Base-by-base conservation (phyloP, 2,113 vertebrate genomes). In the Phycodurus eques region DNA sequence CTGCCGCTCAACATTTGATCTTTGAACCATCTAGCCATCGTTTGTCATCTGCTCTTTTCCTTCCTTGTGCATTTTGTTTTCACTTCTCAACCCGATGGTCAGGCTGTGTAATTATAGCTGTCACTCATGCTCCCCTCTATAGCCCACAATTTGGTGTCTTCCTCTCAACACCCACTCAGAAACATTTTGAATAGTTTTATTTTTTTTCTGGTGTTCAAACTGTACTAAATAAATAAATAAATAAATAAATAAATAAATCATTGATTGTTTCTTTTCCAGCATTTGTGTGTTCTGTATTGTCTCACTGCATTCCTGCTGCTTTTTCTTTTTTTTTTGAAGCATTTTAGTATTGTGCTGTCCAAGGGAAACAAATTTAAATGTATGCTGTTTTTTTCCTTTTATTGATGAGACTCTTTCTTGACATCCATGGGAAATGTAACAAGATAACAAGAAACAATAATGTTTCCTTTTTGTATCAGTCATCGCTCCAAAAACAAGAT, bases 21-120 rank as follows among this genome's bases (percentile, higher is more conserved):
- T 85, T 49, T 84, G 79, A 84, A 77, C 86, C 62, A 47, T 15
- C 42, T 57, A 80, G 77, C 70, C 79, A 85, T 74, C 33, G 76
- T 83, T 83, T 80, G 66, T 80, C 76, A 72, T 77, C 69, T 70
- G 78, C 71, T 78, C 76, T 86, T 87, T 85, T 86, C 78, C 69
- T 79, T 78, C 72, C 70, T 53, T 19, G 0, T 47, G 20, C 43
- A 2, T 69, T 77, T 75, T 60, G 59, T 49, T n/a, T 57, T 35
- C 57, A 22, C 44, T 74, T 71, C 73, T 78, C 80, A 72, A 35
- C 82, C 78, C 44, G 80, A 63, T 76, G 75, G 71, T 66, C 17
- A 67, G 66, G 72, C 79, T 72, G 44, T 72, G 80, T 88, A 90
- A 91, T 90, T 87, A 85, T 74, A 78, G 67, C 81, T 79, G 83